Percentiles rank a stretch among this genome's conserved stretches.
phyloP scores from a whole-genome alignment of 2,113 vertebrate species.

The Ptyas mucosa region DNA sequence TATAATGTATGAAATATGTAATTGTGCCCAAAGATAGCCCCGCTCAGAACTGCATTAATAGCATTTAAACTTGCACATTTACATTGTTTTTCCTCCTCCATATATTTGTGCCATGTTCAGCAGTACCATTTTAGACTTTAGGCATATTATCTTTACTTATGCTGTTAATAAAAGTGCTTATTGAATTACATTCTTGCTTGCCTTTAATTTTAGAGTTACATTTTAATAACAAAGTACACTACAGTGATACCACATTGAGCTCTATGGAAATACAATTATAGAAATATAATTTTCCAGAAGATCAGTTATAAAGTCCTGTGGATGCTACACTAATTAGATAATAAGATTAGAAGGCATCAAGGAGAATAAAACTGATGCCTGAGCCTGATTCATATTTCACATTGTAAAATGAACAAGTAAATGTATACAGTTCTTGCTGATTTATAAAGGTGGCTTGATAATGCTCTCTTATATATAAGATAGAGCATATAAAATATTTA shows the following conservation, averaged over 20 bases:
- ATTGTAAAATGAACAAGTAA: conserved; percentile 22
- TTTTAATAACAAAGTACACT: background rate
- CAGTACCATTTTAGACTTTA: background rate
- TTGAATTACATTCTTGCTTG: background rate
- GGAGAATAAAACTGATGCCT: conserved; percentile 31
- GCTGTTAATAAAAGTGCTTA: background rate
- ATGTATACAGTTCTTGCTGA: conserved; percentile 3
- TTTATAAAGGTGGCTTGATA: conserved; percentile 21
- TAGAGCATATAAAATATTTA: conserved; percentile 43
- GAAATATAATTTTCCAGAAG: conserved; percentile 9
- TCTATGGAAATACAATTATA: conserved; percentile 16
- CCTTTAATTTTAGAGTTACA: background rate
- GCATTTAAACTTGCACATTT: background rate
- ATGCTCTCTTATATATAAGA: background rate
- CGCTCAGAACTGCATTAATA: background rate
- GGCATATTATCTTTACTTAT: background rate
- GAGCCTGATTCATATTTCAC: conserved; percentile 18
- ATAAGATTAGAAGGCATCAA: conserved; percentile 12
- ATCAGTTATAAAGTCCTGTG: conserved; percentile 27
- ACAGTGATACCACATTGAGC: background rate
- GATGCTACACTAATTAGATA: conserved; percentile 16
- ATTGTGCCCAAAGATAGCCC: background rate
- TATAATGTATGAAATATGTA: background rate
- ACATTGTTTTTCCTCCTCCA: background rate
- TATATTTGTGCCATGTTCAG: background rate